Evolutionary conservation across 2,797 vertebrate genomes (phyloP).

Genomic region (Anniella stebbinsi): DNA sequence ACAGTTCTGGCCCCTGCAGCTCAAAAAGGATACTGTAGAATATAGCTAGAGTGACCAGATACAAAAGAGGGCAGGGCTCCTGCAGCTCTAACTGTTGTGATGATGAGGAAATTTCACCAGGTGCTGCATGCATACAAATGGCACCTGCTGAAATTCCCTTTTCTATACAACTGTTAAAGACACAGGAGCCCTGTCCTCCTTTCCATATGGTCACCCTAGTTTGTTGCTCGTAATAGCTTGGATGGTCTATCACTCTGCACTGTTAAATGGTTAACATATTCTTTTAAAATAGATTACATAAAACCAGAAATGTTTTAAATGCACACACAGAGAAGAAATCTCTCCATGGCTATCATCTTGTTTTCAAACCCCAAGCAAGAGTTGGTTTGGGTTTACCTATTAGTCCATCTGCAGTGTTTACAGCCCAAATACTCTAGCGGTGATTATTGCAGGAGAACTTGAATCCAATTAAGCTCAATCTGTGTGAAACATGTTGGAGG

Average conservation of each 20-base stretch:
- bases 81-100: too few relatives aligned
- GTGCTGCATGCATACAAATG: too few relatives aligned
- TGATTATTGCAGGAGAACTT: slow-evolving; percentile 26
- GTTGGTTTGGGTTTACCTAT: slow-evolving; percentile 9
- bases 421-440: slow-evolving; percentile 17
- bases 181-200: too few relatives aligned
- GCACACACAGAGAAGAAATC: background rate
- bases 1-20: too few relatives aligned
- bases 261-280: slow-evolving; percentile 16
- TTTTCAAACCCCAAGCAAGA: slow-evolving; percentile 1
- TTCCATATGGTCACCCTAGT: too few relatives aligned
- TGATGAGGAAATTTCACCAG: too few relatives aligned
- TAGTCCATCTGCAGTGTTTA: slow-evolving; percentile 26
- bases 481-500: slow-evolving; percentile 33
- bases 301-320: slow-evolving; percentile 1
- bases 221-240: background rate
- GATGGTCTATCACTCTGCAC: background rate
- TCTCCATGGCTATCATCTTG: slow-evolving; percentile 1
- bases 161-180: too few relatives aligned
- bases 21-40: too few relatives aligned
- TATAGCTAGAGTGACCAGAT: too few relatives aligned
- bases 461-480: slow-evolving; percentile 44
- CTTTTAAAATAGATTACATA: background rate
- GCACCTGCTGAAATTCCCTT: too few relatives aligned
- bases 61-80: too few relatives aligned